Evolutionary conservation across 2,888 invertebrate species (phyloP).

Genomic region (Nymphalis polychloros): DNA sequence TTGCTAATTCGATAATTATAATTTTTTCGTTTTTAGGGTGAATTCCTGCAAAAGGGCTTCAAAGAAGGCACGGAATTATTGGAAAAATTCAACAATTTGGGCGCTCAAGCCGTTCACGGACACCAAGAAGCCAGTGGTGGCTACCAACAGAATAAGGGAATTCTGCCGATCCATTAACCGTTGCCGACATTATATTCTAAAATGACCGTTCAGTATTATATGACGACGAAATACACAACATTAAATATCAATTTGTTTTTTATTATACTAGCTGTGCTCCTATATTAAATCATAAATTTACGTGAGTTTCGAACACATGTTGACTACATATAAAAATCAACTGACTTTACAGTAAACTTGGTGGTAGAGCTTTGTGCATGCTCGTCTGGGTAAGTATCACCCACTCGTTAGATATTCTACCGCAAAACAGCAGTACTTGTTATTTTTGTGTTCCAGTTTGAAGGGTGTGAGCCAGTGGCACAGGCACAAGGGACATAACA

Average conservation of each 20-base stretch:
- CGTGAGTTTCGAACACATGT: too few relatives aligned
- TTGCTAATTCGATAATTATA: background rate
- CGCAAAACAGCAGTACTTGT: too few relatives aligned
- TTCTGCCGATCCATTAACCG: constrained; percentile 75
- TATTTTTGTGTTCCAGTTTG: too few relatives aligned
- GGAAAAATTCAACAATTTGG: constrained; percentile 83
- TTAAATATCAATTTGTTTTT: constrained; percentile 10
- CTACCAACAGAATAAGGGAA: constrained; percentile 80
- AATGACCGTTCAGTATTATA: constrained; percentile 2
- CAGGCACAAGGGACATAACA: too few relatives aligned
- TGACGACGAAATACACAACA: constrained; percentile 4
- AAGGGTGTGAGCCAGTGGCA: too few relatives aligned
- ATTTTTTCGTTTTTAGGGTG: constrained; percentile 61
- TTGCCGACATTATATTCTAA: background rate
- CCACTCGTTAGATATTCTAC: too few relatives aligned
- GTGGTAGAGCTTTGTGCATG: too few relatives aligned
- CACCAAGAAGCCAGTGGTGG: constrained; percentile 83
- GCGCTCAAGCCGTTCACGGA: constrained; percentile 82
- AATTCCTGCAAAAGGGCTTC: constrained; percentile 82
- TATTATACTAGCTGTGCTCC: background rate
- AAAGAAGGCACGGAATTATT: constrained; percentile 80
- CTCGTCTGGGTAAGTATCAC: too few relatives aligned
- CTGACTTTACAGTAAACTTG: too few relatives aligned
- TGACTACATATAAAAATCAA: too few relatives aligned
- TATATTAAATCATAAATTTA: background rate